Base-by-base conservation (phyloP, 2,888 invertebrate genomes). In the Onchidella celtica region DNA sequence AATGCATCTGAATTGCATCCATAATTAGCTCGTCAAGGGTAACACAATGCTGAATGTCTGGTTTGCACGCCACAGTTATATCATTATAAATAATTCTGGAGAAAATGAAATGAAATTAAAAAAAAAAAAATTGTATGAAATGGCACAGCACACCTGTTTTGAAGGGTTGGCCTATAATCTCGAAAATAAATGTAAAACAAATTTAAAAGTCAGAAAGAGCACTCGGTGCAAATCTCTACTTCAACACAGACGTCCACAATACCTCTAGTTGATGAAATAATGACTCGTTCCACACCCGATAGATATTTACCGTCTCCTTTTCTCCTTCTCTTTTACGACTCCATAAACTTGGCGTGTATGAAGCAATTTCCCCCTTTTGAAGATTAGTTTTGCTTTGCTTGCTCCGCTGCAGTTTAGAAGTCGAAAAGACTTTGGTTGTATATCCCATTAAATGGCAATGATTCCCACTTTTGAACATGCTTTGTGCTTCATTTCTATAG, bases 391-490 rank as follows among this genome's bases (percentile, higher is more conserved):
- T n/a, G n/a, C 72, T 32, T 9, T 72, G 47, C 55, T 57, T 21
- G 57, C 4, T 32, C 4, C 14, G 9, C n/a, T 3, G 57, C 9
- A 57, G 32, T 17, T 32, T 6, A 2, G 6, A n/a, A n/a, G 72
- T 72, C 47, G 57, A 72, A 57, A 3, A 55, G 57, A 72, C 57
- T 55, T 34, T 27, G 3, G 32, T 0, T 72, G 57, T 57, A 72
- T 72, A 34, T 2, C n/a, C 1, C 55, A 57, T 57, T 72, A 32
- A 72, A 72, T 34, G 32, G 72, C 72, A 11, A 72, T 72, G 72
- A 72, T 72, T 72, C 34, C 57, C 55, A 57, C 72, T 55, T 72
- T 72, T 69, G 69, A 57, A 47, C 47, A 11, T 47, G 47, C 47
- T 47, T 47, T 47, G 17, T 47, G 55, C 57, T n/a, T 6, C 9